A percentile compares a stretch with the other conserved stretches of the same genome.
phyloP scores from a whole-genome alignment of 2,113 vertebrate species.

The Lutjanus erythropterus region DNA sequence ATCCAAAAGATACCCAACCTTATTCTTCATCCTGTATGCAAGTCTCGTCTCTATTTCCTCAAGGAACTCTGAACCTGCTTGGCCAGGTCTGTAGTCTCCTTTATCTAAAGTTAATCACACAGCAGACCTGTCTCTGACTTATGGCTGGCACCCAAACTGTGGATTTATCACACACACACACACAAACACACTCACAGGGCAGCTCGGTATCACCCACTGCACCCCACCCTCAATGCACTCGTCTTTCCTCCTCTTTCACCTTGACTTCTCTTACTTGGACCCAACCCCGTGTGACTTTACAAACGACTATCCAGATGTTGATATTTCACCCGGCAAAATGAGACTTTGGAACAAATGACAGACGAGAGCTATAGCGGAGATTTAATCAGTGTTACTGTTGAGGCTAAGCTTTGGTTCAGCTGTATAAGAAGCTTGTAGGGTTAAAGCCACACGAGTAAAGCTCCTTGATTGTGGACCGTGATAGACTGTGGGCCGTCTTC shows the following conservation, averaged over 20 bases:
- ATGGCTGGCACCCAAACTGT: slow-evolving; percentile 40
- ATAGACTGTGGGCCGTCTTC: slow-evolving; percentile 35
- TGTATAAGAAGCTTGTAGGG: slow-evolving; percentile 65
- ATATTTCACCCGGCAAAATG: slow-evolving; percentile 37
- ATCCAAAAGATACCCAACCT: too few relatives aligned
- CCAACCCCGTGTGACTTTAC: slow-evolving; percentile 16
- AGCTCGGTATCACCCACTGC: slow-evolving; percentile 22
- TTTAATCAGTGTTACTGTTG: slow-evolving; percentile 64
- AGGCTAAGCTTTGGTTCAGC: slow-evolving; percentile 65
- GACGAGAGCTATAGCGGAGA: slow-evolving; percentile 26
- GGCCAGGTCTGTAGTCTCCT: slow-evolving; percentile 31
- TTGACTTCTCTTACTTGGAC: slow-evolving; percentile 26
- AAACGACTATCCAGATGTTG: slow-evolving; percentile 56
- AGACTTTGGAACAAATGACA: slow-evolving; percentile 40
- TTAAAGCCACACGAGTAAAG: slow-evolving; percentile 54
- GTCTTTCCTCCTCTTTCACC: slow-evolving; percentile 42
- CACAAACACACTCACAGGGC: neutral
- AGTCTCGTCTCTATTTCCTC: slow-evolving; percentile 41
- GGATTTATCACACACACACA: slow-evolving; percentile 42
- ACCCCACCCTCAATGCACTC: neutral
- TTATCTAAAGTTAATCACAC: slow-evolving; percentile 71
- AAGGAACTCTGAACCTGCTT: slow-evolving; percentile 37
- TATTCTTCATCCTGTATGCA: slow-evolving; percentile 17
- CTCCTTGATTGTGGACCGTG: slow-evolving; percentile 62
- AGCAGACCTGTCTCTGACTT: slow-evolving; percentile 31